These are phyloP conservation scores for Drosophila ananassae DNA, from an alignment of 1,140 invertebrate genomes.

Conservation along the genomic window DNA sequence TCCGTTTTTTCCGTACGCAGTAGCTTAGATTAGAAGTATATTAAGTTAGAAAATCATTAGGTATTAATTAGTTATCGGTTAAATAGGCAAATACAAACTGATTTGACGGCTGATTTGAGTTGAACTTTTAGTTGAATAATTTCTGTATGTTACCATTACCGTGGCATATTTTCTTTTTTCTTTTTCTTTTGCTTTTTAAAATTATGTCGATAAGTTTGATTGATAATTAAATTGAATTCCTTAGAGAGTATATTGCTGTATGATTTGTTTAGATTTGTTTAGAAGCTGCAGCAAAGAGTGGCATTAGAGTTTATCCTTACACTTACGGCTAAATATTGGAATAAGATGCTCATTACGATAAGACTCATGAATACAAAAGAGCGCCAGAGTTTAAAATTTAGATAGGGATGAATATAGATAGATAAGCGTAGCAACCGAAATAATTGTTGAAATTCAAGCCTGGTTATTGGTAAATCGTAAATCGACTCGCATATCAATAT, in stretches of 20 bases:
- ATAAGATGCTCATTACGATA: conserved; percentile 43
- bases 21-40: conserved; percentile 51
- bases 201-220: conserved; percentile 15
- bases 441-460: conserved; percentile 24
- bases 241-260: conserved; percentile 51
- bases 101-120: conserved; percentile 15
- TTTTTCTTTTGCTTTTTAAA: conserved; percentile 2
- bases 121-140: conserved; percentile 27
- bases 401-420: conserved; percentile 16
- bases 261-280: conserved; percentile 23
- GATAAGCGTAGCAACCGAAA: conserved; percentile 20
- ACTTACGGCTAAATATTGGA: conserved; percentile 49
- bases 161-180: conserved; percentile 18
- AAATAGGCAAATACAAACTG: conserved; percentile 34
- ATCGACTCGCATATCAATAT: conserved; percentile 18
- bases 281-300: conserved; percentile 29
- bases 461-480: conserved; percentile 25
- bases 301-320: conserved; percentile 22
- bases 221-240: conserved; percentile 12
- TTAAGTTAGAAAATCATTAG: conserved; percentile 52
- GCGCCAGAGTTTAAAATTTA: conserved; percentile 39
- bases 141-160: conserved; percentile 27
- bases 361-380: conserved; percentile 34
- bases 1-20: conserved; percentile 13
- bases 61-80: conserved; percentile 13